Percentiles rank a stretch among this genome's conserved stretches.
These are phyloP conservation scores for Leucosticte australis DNA, from an alignment of 2,113 vertebrate species.

Conservation along the genomic window DNA sequence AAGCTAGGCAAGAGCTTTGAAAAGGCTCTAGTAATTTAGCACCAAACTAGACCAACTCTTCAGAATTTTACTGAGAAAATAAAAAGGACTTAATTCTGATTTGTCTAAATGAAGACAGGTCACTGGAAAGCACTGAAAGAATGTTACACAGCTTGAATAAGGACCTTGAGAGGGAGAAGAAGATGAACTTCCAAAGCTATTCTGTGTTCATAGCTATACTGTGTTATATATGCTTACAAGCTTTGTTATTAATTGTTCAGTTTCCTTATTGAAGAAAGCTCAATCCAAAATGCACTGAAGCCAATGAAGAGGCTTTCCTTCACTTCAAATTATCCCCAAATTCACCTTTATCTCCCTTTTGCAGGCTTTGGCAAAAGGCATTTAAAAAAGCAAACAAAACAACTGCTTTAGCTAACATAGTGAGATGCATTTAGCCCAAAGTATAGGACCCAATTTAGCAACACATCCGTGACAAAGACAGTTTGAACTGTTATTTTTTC, in stretches of 20 bases:
- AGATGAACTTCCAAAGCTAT: background rate
- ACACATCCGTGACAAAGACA: background rate
- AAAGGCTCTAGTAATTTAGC: background rate
- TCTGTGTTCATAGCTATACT: background rate
- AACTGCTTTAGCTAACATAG: background rate
- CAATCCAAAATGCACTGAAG: background rate
- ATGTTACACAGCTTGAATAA: background rate
- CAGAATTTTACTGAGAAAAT: background rate
- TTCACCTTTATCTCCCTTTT: background rate
- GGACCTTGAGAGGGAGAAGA: background rate
- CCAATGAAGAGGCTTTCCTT: background rate
- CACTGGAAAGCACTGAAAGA: background rate
- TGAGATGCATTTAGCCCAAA: background rate
- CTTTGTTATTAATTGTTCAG: background rate
- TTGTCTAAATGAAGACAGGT: background rate
- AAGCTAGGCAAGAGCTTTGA: background rate
- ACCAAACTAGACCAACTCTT: background rate
- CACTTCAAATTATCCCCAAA: background rate
- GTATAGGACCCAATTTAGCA: background rate
- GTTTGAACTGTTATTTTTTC: background rate
- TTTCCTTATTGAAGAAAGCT: background rate
- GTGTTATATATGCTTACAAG: background rate
- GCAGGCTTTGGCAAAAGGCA: background rate
- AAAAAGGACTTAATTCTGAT: background rate
- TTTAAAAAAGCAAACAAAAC: background rate